These are phyloP conservation scores for Margaritifera margaritifera DNA, from an alignment of 2,888 invertebrate species.

Conservation along the genomic window DNA sequence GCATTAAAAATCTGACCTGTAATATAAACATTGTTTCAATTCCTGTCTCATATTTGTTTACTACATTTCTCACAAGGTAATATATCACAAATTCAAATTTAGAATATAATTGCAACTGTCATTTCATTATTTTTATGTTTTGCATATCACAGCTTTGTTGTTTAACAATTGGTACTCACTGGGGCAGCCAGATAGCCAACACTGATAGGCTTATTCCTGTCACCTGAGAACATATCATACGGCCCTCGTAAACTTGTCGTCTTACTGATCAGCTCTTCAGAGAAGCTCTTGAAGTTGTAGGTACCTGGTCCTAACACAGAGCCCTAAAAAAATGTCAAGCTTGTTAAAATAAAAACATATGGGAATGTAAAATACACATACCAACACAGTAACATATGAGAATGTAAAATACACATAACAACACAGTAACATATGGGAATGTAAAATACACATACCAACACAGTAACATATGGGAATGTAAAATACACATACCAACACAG, in stretches of 20 bases:
- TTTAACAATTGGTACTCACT: constrained; percentile 48
- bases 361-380: not conserved
- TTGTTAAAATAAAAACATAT: not conserved
- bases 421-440: not conserved
- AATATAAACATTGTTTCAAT: no score
- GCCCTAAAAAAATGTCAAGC: constrained; percentile 51
- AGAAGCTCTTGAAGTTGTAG: constrained; percentile 65
- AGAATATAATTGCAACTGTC: no score
- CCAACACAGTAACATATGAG: not conserved
- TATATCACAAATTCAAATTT: no score
- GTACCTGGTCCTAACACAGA: constrained; percentile 69
- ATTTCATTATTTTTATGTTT: not conserved
- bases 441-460: not conserved
- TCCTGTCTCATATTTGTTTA: no score
- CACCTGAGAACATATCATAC: constrained; percentile 70
- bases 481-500: not conserved
- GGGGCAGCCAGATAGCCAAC: constrained; percentile 69
- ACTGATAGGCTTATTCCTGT: constrained; percentile 69
- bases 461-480: not conserved
- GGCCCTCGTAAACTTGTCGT: constrained; percentile 68
- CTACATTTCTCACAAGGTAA: no score
- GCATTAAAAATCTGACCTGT: no score
- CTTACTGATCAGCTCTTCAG: constrained; percentile 62
- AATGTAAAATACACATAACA: not conserved
- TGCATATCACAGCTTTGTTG: not conserved